Evolutionary conservation across 2,888 invertebrate species (phyloP), one percentile per base, ranked within the genome.

Genomic region (Chalcis sispes): DNA sequence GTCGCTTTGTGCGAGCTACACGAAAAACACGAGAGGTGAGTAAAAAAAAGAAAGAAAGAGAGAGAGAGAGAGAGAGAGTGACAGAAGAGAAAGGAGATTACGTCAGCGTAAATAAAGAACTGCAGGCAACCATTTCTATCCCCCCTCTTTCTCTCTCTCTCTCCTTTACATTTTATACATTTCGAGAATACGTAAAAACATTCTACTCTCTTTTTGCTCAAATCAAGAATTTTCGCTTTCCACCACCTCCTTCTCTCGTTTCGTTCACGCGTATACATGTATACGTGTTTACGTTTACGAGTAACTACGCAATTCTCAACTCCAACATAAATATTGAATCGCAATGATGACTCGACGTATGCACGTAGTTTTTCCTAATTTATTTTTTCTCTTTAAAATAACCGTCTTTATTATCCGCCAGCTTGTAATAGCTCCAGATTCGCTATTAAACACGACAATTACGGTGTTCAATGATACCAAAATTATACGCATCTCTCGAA

Each of bases 41-140:
- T 48, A n/a, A 25, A 27, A 10, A 40, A 36, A 48, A 36, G 59
- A n/a, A 25, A 27, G 15, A 40, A 50, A 70, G 20, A 61, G 18
- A 29, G 7, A 40, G 40, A 36, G 59, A 59, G 59, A 29, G 46
- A n/a, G 18, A 18, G 0, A 61, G 18, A 29, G 7, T 20, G 40
- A 36, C 36, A 59, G 59, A 29, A 32, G 15, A 13, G 10, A 2
- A 84, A 84, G 82, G 79, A 64, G 61, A 75, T 85, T 86, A 82
- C 84, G 82, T 86, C 83, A 83, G 70, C 77, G 83, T 83, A 82
- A 85, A 84, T 85, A 85, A 84, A 84, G 83, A 82, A 82, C 80
- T 75, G 78, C 25, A 23, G 66, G 32, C 59, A 50, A 32, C 59
- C 23, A 36, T 42, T n/a, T 5, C 48, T 56, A 64, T 72, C 64